These are phyloP conservation scores for Erythrolamprus reginae DNA, from an alignment of 2,113 vertebrate species.

Conservation along the genomic window DNA sequence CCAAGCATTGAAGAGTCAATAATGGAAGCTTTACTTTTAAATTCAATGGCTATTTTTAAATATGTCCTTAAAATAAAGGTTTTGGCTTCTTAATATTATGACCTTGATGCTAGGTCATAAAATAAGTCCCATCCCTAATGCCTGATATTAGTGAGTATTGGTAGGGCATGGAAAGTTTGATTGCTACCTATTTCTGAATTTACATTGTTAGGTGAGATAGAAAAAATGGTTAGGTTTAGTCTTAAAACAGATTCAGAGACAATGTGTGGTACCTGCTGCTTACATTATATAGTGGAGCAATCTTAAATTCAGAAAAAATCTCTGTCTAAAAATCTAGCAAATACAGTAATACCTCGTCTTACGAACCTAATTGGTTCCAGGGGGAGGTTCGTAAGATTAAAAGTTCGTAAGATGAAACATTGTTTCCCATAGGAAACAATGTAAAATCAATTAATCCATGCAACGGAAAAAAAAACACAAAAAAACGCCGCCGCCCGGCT, in stretches of 20 bases:
- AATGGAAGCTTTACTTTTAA: background rate
- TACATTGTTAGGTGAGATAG: background rate
- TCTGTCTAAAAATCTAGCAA: background rate
- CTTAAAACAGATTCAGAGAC: background rate
- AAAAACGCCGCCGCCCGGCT: no score
- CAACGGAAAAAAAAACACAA: no score
- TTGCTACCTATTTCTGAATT: background rate
- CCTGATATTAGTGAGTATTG: background rate
- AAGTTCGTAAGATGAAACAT: no score
- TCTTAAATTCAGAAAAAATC: background rate
- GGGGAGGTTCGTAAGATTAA: no score
- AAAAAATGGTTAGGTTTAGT: background rate
- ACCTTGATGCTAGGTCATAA: background rate
- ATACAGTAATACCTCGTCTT: no score
- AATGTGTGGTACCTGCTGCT: background rate
- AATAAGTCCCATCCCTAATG: background rate
- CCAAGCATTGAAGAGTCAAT: background rate
- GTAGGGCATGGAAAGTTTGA: background rate
- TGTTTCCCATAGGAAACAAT: no score
- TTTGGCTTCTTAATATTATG: background rate
- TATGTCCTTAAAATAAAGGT: background rate
- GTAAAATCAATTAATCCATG: no score
- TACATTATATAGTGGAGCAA: background rate
- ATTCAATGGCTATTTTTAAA: background rate
- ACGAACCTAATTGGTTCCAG: no score